Evolutionary conservation across 2,888 invertebrate species (phyloP).

Genomic region (Gasteruption jaculator): DNA sequence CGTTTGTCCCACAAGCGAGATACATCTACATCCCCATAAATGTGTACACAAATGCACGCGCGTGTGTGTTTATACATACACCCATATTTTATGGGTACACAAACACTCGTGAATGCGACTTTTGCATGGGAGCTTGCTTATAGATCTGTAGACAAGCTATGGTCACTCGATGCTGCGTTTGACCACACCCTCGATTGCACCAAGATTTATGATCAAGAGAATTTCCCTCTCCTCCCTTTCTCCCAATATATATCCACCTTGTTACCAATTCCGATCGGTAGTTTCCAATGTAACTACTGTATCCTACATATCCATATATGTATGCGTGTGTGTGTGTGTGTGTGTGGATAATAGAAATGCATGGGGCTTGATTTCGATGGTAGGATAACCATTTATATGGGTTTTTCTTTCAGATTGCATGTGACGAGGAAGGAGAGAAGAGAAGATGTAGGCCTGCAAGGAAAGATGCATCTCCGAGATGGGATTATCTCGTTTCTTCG

Average conservation of each 20-base stretch:
- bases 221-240: conserved; percentile 14
- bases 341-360: no score
- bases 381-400: no score
- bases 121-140: conserved; percentile 30
- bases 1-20: conserved; percentile 29
- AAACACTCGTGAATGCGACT: conserved; percentile 17
- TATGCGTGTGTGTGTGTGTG: no score
- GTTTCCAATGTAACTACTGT: conserved; percentile 40
- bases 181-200: conserved; percentile 49
- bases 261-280: conserved; percentile 44
- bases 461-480: no score
- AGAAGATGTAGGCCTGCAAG: no score
- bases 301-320: no score
- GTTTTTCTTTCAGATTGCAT: no score
- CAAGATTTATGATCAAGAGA: conserved; percentile 48
- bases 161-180: conserved; percentile 45
- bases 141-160: conserved; percentile 41
- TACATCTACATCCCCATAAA: conserved; percentile 10
- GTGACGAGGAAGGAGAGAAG: no score
- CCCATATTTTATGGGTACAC: conserved; percentile 17
- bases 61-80: no score
- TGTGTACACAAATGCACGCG: conserved; percentile 12
- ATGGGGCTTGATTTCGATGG: no score
- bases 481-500: no score
- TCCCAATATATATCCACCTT: conserved; percentile 23